Base-by-base conservation (phyloP, 2,113 vertebrate species). In the Piaya cayana region DNA sequence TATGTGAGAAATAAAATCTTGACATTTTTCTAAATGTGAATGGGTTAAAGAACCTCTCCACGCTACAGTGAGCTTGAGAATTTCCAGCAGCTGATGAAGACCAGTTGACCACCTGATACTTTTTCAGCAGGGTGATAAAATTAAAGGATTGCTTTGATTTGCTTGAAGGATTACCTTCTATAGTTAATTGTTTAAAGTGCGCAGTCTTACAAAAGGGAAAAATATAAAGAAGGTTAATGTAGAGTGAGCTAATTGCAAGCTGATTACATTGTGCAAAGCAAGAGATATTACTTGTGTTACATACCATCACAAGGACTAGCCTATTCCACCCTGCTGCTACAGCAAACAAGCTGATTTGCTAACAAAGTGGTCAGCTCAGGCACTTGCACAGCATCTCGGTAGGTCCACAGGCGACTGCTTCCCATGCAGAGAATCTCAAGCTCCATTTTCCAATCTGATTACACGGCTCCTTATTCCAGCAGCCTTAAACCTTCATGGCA, bases 401-500 rank as follows among this genome's bases (percentile, higher is more conserved):
- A 97, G 98, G 98, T 98, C 97, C 97, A 98, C 96, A 97, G 97
- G 96, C 97, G 87, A 95, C 96, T 96, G 97, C 97, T 97, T 98
- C 97, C 97, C 97, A 97, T 93, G 97, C 97, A 96, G 97, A 97
- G 97, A 97, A 95, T 96, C 95, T 95, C 97, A 97, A 97, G 96
- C 97, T 98, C 96, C 97, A 97, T 98, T 98, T 98, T 98, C 97
- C 98, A 98, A 98, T 98, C 98, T 98, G 98, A 98, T 98, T 98
- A 98, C 98, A 98, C 94, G 97, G 97, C 97, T 96, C 96, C 97
- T 98, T 98, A 98, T 98, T 98, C 98, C 98, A 96, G 98, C 98
- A 97, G 98, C 98, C 98, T 98, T 98, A 98, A 99, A 98, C 98
- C 98, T 98, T 98, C 97, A 98, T 98, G 98, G 98, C 98, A 98